These are phyloP conservation scores for Helogale parvula DNA, from an alignment of 2,113 vertebrate species.

Conservation along the genomic window DNA sequence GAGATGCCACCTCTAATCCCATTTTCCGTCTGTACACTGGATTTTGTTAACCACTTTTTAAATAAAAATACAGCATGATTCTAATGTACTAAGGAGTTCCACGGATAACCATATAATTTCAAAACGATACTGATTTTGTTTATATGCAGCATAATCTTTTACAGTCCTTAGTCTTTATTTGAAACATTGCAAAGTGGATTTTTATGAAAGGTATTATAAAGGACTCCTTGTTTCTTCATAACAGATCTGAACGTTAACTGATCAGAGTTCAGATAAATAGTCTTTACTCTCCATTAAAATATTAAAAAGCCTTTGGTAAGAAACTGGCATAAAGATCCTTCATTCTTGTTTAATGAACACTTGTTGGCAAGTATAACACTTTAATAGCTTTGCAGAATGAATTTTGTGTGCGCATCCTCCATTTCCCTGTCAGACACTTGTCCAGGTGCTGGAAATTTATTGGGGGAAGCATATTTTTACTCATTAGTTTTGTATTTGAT, in stretches of 20 bases:
- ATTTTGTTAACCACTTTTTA: constrained; percentile 85
- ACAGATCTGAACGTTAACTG: constrained; percentile 90
- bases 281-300: constrained; percentile 92
- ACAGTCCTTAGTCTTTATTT: constrained; percentile 89
- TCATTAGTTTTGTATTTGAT: constrained; percentile 97
- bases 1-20: constrained; percentile 84
- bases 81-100: constrained; percentile 84
- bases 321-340: constrained; percentile 89
- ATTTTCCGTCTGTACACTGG: constrained; percentile 84
- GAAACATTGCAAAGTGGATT: constrained; percentile 91
- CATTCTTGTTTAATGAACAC: constrained; percentile 92
- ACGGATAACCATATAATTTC: constrained; percentile 86
- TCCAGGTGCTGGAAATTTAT: constrained; percentile 91
- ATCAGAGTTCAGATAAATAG: constrained; percentile 92
- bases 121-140: constrained; percentile 90
- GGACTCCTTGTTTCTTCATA: constrained; percentile 90
- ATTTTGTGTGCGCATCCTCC: constrained; percentile 88
- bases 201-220: constrained; percentile 92
- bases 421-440: constrained; percentile 90
- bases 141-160: constrained; percentile 89
- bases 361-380: constrained; percentile 91
- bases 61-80: constrained; percentile 87
- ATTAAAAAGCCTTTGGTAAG: constrained; percentile 91
- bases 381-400: constrained; percentile 91
- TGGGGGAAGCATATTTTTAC: constrained; percentile 92